Evolutionary conservation across 2,888 invertebrate species (phyloP).

Genomic region (Cephonodes hylas): DNA sequence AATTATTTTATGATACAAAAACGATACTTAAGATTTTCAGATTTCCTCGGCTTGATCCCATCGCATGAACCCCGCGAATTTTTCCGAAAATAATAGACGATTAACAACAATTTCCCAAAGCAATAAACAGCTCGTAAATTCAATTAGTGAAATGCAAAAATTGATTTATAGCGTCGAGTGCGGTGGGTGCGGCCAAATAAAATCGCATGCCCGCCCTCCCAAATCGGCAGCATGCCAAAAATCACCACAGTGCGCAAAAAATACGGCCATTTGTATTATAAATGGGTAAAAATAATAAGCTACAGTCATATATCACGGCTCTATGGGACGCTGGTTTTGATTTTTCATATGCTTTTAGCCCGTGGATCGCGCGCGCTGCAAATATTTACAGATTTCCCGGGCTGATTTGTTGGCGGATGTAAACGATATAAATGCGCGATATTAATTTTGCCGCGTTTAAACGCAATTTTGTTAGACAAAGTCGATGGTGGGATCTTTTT

Average conservation of each 20-base stretch:
- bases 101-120: conserved; percentile 69
- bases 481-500: not conserved
- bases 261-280: conserved; percentile 64
- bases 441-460: not conserved
- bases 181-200: conserved; percentile 58
- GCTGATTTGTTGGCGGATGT: not conserved
- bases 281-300: conserved; percentile 77
- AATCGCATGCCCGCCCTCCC: conserved; percentile 53
- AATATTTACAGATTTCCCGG: not conserved
- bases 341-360: conserved; percentile 66
- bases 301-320: conserved; percentile 57
- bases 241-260: conserved; percentile 50
- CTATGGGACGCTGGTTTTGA: conserved; percentile 56
- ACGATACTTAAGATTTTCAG: not conserved
- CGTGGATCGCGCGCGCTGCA: not conserved
- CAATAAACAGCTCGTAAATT: conserved; percentile 77
- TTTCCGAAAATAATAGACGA: conserved; percentile 56
- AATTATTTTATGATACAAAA: no score
- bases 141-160: conserved; percentile 76
- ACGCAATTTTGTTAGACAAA: not conserved
- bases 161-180: conserved; percentile 63
- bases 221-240: conserved; percentile 69
- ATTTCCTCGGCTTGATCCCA: not conserved
- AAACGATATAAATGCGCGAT: not conserved
- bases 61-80: conserved; percentile 16